Evolutionary conservation across 2,113 vertebrate species (phyloP).

Genomic region (Turdus rufiventris): DNA sequence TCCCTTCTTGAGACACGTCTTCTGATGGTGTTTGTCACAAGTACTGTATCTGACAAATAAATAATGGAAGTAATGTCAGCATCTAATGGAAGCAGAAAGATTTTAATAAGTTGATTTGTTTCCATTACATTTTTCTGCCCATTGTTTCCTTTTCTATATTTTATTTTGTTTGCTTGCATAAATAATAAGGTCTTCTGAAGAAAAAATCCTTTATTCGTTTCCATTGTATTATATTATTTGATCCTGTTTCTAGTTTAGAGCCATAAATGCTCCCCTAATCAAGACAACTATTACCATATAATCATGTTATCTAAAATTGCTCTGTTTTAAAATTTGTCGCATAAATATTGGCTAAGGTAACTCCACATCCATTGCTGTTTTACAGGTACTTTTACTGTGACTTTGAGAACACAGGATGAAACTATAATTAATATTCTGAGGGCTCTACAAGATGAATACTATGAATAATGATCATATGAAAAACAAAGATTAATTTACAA

Average conservation of each 20-base stretch:
- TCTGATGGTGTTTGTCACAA: neutral
- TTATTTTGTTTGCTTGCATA: neutral
- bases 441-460: neutral
- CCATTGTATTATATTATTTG: neutral
- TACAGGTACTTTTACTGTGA: neutral
- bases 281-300: neutral
- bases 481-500: neutral
- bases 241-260: neutral
- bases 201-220: neutral
- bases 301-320: neutral
- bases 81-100: neutral
- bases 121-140: neutral
- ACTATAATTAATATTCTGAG: neutral
- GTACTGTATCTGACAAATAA: neutral
- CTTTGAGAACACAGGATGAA: neutral
- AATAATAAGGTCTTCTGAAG: neutral
- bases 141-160: neutral
- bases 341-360: neutral
- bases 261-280: neutral
- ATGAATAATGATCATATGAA: accelerated
- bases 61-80: neutral
- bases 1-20: neutral
- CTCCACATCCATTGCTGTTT: neutral
- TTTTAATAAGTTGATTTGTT: neutral
- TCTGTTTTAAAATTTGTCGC: neutral